Base-by-base conservation (phyloP, 2,113 vertebrate genomes). In the Talpa occidentalis region DNA sequence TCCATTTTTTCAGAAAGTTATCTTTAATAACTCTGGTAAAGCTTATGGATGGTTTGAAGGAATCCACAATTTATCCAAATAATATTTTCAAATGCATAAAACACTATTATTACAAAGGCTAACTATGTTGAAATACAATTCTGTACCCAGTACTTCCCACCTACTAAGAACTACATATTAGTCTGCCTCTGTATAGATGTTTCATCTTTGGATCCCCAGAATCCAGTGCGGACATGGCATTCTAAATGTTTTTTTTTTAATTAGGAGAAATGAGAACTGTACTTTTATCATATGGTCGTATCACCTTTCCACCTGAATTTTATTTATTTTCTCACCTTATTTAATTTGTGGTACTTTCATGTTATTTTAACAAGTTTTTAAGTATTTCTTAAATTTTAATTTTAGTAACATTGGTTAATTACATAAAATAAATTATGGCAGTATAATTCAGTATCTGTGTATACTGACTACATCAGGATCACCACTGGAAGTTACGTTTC, bases 251-350 rank as follows among this genome's bases (percentile, higher is more conserved):
- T 85, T 54, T 40, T 76, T 88, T 59, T 95, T 72, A 30, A 54
- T 40, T 64, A 42, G 66, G 82, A 79, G 26, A 83, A 60, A 62
- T 64, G 64, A 87, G 24, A 56, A 72, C 24, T 7, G 1, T 85
- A 56, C 16, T 91, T 83, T 47, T 30, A 84, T 64, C 12, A 1
- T 60, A 56, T 89, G 44, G 69, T 90, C 14, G 22, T 67, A 77
- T 3, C 21, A 69, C 7, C 5, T 91, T 74, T 78, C 40, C 35
- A 30, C 56, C 62, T n/a, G 64, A 88, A 22, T 95, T 42, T 72
- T 93, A 40, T 85, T 85, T 92, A 83, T 35, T 80, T 77, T 94
- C 14, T 28, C 14, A 69, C 56, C 32, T 67, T 88, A 84, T 85
- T 64, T 32, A 60, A 47, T 84, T 88, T 67, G 30, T 92, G 70